Conservation (phyloP, 1,140 invertebrate species). For the Drosophila triauraria region DNA sequence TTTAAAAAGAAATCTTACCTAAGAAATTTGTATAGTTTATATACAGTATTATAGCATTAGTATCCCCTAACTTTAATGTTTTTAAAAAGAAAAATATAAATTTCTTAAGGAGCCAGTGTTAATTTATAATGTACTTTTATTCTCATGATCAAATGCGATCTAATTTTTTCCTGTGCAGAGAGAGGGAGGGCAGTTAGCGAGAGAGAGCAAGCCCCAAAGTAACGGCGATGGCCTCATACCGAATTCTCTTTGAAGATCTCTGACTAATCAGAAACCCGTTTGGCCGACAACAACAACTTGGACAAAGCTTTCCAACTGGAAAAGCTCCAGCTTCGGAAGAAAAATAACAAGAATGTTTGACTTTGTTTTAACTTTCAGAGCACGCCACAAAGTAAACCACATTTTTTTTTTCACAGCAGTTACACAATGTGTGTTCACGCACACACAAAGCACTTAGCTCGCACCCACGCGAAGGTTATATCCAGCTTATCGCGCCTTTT, state of each 20-base stretch:
- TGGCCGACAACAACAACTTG: conserved; percentile 39
- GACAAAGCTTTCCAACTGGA: conserved; percentile 65
- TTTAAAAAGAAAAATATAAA: no score
- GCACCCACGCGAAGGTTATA: conserved; percentile 8
- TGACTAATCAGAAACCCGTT: conserved; percentile 63
- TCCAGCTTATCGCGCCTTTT: conserved; percentile 26
- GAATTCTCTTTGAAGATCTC: conserved; percentile 37
- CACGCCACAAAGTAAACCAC: conserved; percentile 36
- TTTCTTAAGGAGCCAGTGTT: no score
- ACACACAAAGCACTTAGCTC: conserved; percentile 1
- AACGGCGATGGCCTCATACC: conserved; percentile 70
- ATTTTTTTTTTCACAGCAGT: conserved; percentile 19
- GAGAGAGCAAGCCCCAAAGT: conserved; percentile 41
- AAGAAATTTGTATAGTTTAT: not conserved
- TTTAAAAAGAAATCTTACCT: not conserved
- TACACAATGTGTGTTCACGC: conserved; percentile 40
- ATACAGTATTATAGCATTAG: not conserved
- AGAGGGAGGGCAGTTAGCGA: conserved; percentile 12
- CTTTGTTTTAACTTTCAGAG: conserved; percentile 23
- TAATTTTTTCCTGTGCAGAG: conserved; percentile 8
- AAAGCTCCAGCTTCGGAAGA: conserved; percentile 46
- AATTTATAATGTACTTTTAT: no score
- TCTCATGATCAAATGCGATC: no score
- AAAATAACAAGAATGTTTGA: conserved; percentile 25
- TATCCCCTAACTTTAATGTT: no score